Base-by-base conservation (phyloP, 2,113 vertebrate genomes). In the Vulpes ferrilata region DNA sequence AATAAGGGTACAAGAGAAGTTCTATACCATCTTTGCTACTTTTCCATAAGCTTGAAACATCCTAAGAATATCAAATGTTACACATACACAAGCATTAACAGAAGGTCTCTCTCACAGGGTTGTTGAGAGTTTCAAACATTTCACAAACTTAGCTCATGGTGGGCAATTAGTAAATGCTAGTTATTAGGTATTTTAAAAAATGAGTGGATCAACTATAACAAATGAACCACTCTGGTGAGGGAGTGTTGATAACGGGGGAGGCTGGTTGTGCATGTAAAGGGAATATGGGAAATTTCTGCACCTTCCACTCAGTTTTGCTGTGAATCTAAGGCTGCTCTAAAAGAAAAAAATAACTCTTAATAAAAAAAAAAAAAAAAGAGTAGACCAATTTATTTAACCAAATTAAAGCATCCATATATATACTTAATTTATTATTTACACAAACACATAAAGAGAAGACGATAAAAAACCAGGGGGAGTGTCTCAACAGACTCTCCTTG, bases 11-110 rank as follows among this genome's bases (percentile, higher is more conserved):
- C 30, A 76, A 76, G 1, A 94, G 30, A 81, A 94, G 59, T 85
- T 96, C 23, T 89, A 12, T 55, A 81, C 64, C 30, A 94, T 64
- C 90, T 95, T 74, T 94, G 16, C 25, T 90, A 92, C 55, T 85
- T 38, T 90, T 90, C 55, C 86, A 1, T 43, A 95, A 67, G 32
- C 76, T 32, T 91, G 53, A 88, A 93, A 96, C 83, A 85, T 11
- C 51, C 17, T 51, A 30, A 79, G 71, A 84, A 96, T 57, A 55
- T 69, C 16, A 90, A 74, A 74, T 83, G 7, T 84, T 78, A 94
- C 67, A 32, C 73, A 48, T 25, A 51, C 13, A 78, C 4, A 38
- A 69, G 38, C 71, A 88, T 57, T 82, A 86, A 96, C 32, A 65
- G 35, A 74, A 76, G 65, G 51, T 73, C 90, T 55, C 59, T 55